Evolutionary conservation across 2,888 invertebrate genomes (phyloP).

Genomic region (Dicyrtoma fusca): DNA sequence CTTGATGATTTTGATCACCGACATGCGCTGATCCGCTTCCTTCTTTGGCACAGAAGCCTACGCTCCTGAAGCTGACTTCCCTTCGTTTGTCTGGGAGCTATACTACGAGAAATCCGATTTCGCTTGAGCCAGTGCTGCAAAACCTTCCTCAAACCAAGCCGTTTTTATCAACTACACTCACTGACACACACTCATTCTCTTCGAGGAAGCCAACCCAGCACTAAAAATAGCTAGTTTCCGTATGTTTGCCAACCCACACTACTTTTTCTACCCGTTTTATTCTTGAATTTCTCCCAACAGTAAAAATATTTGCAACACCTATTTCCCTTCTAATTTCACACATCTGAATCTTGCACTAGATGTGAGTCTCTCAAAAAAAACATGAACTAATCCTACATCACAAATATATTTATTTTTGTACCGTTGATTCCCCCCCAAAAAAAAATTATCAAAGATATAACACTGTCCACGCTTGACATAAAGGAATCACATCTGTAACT

Average conservation of each 20-base stretch:
- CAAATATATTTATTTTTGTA: no score
- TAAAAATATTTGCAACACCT: not conserved
- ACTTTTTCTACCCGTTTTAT: conserved; percentile 12
- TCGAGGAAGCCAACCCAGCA: conserved; percentile 51
- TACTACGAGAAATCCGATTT: conserved; percentile 46
- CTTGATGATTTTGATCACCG: conserved; percentile 27
- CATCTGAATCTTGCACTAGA: not conserved
- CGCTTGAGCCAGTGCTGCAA: conserved; percentile 51
- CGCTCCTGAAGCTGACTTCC: conserved; percentile 17
- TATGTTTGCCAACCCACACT: conserved; percentile 42
- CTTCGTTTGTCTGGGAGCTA: conserved; percentile 8
- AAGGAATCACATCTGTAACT: conserved; percentile 11
- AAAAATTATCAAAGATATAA: conserved; percentile 1
- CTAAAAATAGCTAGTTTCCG: conserved; percentile 56
- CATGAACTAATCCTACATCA: no score
- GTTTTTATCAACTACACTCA: conserved; percentile 54
- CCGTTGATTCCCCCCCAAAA: not conserved
- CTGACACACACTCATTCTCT: conserved; percentile 46
- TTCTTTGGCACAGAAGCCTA: conserved; percentile 40
- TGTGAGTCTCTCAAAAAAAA: not conserved
- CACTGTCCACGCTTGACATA: conserved; percentile 19
- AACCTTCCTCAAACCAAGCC: conserved; percentile 53
- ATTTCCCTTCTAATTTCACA: not conserved
- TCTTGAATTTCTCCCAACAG: not conserved
- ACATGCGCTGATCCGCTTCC: conserved; percentile 31